Conservation (phyloP, 92 coral and sea anemone genomes). For the Scolanthus callimorphus region DNA sequence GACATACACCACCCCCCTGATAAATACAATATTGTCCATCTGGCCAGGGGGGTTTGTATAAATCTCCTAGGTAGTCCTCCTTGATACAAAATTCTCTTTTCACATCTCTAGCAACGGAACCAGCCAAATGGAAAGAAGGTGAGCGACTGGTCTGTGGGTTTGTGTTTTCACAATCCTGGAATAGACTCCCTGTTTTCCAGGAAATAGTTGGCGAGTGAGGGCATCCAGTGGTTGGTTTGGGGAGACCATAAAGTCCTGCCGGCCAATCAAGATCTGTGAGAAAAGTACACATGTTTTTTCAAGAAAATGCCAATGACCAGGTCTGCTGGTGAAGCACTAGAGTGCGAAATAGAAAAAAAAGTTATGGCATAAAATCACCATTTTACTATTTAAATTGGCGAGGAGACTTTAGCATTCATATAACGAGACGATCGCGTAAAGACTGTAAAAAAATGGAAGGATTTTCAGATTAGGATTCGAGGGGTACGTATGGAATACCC, state of each 20-base stretch:
- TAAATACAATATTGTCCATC: conserved; percentile 61
- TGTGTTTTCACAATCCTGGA: conserved; percentile 60
- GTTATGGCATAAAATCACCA: too few species aligned
- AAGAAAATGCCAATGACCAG: too few species aligned
- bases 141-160: conserved; percentile 40
- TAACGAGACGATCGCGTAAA: too few species aligned
- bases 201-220: conserved; percentile 25
- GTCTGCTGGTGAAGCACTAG: too few species aligned
- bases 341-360: too few species aligned
- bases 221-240: conserved; percentile 63
- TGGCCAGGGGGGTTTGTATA: conserved; percentile 51
- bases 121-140: conserved; percentile 44
- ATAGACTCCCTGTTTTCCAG: conserved; percentile 62
- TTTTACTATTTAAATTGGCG: too few species aligned
- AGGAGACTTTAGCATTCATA: too few species aligned
- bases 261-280: conserved; percentile 35
- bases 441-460: too few species aligned
- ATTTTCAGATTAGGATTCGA: too few species aligned
- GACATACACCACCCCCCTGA: conserved; percentile 48
- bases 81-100: conserved; percentile 71
- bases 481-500: too few species aligned
- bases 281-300: too few species aligned
- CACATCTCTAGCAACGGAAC: conserved; percentile 40
- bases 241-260: conserved; percentile 60
- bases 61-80: conserved; percentile 21